Evolutionary conservation across 1,140 invertebrate species (phyloP), one percentile per base, ranked within the genome.

Genomic region (Aphelenchoides fujianensis): DNA sequence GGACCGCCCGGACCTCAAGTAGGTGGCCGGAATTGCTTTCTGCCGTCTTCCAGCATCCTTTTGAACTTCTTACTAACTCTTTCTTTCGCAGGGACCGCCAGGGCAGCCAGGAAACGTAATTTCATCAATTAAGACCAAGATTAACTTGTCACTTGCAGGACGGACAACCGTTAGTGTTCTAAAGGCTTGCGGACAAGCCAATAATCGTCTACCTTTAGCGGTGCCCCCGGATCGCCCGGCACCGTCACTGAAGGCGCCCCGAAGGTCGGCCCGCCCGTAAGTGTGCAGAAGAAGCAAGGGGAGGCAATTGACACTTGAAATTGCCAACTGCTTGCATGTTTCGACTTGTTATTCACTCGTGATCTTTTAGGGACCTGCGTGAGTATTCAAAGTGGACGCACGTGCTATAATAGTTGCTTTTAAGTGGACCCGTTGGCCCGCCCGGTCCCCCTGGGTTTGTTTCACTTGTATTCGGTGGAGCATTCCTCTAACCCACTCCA

Each of bases 1-100:
- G 55, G 55, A 59, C 55, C 55, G 5, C 55, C 5, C 28, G 55
- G 55, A 59, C 55, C 55, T n/a, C n/a, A n/a, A n/a, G n/a, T n/a
- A n/a, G n/a, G n/a, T n/a, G n/a, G n/a, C n/a, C n/a, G n/a, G n/a
- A n/a, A n/a, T n/a, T n/a, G n/a, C n/a, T n/a, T n/a, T n/a, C n/a
- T n/a, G n/a, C n/a, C n/a, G n/a, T n/a, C n/a, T n/a, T n/a, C 28
- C 55, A 27, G 19, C 23, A n/a, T n/a, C 23, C 23, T 12, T 48
- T 12, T 48, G 12, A 48, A 48, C 23, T 48, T 48, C 23, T 48
- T 48, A 48, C 12, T 48, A 48, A 48, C 23, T 48, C 12, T 16
- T 48, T 48, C 23, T 48, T 16, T 48, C 23, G 41, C 41, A 48
- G 41, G 23, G 41, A 48, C 41, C 41, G 12, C 12, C 12, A 16